Conservation (phyloP, 2,888 invertebrate species). For the Craniophora ligustri region DNA sequence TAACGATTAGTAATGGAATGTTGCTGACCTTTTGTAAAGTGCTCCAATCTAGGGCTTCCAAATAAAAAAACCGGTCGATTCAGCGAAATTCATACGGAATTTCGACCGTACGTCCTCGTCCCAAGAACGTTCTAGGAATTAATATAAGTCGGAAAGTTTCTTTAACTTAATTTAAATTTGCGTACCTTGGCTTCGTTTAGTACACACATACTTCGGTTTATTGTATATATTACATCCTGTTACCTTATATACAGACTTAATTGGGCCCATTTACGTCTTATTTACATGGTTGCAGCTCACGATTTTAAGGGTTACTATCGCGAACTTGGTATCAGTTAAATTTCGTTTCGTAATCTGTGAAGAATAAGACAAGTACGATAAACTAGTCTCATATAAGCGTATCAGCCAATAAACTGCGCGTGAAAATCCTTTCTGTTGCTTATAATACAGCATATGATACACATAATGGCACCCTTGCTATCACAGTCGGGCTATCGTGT, state of each 20-base stretch:
- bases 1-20: slow-evolving; percentile 44
- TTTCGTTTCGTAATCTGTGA: neutral
- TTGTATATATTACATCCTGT: slow-evolving; percentile 32
- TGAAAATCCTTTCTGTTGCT: neutral
- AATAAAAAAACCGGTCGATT: slow-evolving; percentile 13
- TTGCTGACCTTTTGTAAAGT: slow-evolving; percentile 33
- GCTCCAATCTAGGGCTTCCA: slow-evolving; percentile 44
- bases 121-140: slow-evolving; percentile 10
- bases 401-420: neutral
- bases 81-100: slow-evolving; percentile 12
- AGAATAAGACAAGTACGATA: neutral
- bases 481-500: slow-evolving; percentile 25
- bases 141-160: neutral
- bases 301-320: neutral
- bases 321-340: neutral
- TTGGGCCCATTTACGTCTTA: slow-evolving; percentile 28
- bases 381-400: neutral
- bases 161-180: slow-evolving; percentile 4
- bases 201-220: slow-evolving; percentile 15
- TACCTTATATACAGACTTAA: slow-evolving; percentile 22
- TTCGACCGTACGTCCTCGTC: slow-evolving; percentile 15
- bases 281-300: slow-evolving; percentile 18
- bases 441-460: slow-evolving; percentile 33
- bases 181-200: slow-evolving; percentile 25
- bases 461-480: slow-evolving; percentile 18